phyloP scores from a whole-genome alignment of 2,797 vertebrate genomes.

The Masticophis lateralis region DNA sequence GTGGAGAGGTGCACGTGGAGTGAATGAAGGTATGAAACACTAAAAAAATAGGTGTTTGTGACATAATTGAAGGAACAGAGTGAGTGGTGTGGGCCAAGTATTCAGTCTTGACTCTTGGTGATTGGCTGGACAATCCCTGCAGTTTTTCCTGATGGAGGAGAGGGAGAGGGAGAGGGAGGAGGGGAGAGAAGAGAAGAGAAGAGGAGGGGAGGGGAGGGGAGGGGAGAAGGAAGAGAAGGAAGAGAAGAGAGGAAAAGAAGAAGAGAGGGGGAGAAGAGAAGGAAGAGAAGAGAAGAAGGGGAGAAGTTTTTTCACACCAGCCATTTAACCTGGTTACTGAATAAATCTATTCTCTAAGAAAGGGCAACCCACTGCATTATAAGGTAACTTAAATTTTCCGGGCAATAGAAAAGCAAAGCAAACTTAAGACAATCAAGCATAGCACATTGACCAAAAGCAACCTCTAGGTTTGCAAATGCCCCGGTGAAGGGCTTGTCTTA shows the following conservation, averaged over 20 bases:
- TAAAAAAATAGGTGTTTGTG: background rate
- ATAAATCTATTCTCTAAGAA: background rate
- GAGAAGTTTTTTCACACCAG: background rate
- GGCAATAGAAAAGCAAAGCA: background rate
- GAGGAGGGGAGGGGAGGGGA: too few relatives aligned
- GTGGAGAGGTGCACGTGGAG: background rate
- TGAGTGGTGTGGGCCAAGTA: background rate
- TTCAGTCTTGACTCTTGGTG: background rate
- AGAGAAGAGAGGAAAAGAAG: too few relatives aligned
- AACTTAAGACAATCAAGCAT: background rate
- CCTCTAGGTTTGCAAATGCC: background rate
- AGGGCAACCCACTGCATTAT: background rate
- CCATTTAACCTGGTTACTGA: background rate
- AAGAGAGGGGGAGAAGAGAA: too few relatives aligned
- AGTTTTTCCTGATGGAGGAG: background rate
- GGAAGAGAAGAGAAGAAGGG: too few relatives aligned
- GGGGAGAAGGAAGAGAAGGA: too few relatives aligned
- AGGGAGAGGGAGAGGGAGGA: too few relatives aligned
- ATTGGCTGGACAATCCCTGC: background rate
- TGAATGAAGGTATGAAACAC: background rate
- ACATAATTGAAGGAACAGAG: too few relatives aligned
- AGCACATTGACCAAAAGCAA: background rate
- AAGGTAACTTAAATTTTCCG: background rate
- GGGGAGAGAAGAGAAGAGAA: too few relatives aligned
- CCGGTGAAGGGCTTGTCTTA: background rate